phyloP scores from a whole-genome alignment of 2,888 invertebrate genomes.

The Erebia palarica region DNA sequence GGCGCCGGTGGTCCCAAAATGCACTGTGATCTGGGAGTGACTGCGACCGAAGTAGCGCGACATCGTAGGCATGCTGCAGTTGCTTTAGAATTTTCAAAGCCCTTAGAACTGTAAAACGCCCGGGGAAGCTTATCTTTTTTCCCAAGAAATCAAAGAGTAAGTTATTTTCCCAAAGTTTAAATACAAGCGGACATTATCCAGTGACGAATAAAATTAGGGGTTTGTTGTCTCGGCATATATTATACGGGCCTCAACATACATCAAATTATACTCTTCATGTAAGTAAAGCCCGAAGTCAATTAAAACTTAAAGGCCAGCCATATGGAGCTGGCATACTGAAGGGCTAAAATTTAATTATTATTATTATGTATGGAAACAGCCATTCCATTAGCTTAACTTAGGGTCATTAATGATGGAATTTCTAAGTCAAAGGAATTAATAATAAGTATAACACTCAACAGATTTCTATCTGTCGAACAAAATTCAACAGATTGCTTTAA shows the following conservation, averaged over 20 bases:
- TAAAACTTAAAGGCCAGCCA: slow-evolving; percentile 30
- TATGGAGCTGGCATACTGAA: slow-evolving; percentile 26
- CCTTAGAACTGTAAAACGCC: too few species aligned
- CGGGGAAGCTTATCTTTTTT: too few species aligned
- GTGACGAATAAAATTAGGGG: slow-evolving; percentile 8
- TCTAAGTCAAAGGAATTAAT: neutral
- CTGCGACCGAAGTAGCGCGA: too few species aligned
- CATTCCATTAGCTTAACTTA: slow-evolving; percentile 22
- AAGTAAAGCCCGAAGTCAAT: slow-evolving; percentile 24
- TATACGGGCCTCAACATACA: slow-evolving; percentile 12
- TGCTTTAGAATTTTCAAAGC: too few species aligned
- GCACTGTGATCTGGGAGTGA: too few species aligned
- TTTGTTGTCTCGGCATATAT: slow-evolving; percentile 2
- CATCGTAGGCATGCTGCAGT: too few species aligned
- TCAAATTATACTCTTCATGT: slow-evolving; percentile 18
- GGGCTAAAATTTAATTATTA: slow-evolving; percentile 33
- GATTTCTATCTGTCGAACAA: too few species aligned
- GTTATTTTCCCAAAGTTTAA: neutral
- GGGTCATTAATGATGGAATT: slow-evolving; percentile 14
- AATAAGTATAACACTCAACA: too few species aligned
- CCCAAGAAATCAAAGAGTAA: too few species aligned
- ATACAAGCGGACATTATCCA: neutral
- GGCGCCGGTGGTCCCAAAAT: too few species aligned
- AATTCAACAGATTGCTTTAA: too few species aligned
- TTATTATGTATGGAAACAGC: slow-evolving; percentile 26